Percentiles rank a stretch among this genome's conserved stretches.
Evolutionary conservation across 2,113 vertebrate genomes (phyloP).

Genomic region (Leucoraja erinaceus): DNA sequence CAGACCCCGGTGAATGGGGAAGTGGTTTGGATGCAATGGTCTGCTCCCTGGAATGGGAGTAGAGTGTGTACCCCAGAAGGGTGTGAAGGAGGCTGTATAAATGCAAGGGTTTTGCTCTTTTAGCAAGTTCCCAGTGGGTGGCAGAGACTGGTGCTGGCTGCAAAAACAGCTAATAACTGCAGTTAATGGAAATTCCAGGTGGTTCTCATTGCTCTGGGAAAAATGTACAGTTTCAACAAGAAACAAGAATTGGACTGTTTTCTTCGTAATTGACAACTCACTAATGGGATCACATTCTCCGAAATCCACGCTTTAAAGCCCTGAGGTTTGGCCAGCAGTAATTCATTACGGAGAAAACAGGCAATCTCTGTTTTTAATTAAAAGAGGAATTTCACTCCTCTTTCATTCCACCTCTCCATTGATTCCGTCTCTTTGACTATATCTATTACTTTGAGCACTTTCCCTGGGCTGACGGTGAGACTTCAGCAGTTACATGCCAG

Average conservation of each 20-base stretch:
- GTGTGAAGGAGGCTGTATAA: neutral
- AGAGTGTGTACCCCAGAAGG: neutral
- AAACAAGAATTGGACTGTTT: neutral
- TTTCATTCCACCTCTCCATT: neutral
- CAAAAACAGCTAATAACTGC: neutral
- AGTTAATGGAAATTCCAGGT: neutral
- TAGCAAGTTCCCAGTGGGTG: neutral
- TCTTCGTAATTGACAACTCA: neutral
- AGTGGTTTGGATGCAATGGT: no score
- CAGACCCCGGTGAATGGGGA: no score
- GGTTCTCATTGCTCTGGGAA: neutral
- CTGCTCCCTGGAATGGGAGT: no score
- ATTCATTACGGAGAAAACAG: neutral
- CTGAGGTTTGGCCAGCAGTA: neutral
- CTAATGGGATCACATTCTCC: neutral
- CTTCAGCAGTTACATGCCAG: no score
- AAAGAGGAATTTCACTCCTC: slow-evolving; percentile 13
- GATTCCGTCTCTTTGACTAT: neutral
- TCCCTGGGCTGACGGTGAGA: neutral
- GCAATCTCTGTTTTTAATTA: neutral
- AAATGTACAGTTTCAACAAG: neutral
- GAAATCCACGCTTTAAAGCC: neutral
- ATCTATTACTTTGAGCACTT: slow-evolving; percentile 10
- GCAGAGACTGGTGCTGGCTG: neutral
- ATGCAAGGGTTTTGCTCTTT: no score